Evolutionary conservation across 2,888 invertebrate species (phyloP), one percentile per base, ranked within the genome.

Genomic region (Mythimna pallens): DNA sequence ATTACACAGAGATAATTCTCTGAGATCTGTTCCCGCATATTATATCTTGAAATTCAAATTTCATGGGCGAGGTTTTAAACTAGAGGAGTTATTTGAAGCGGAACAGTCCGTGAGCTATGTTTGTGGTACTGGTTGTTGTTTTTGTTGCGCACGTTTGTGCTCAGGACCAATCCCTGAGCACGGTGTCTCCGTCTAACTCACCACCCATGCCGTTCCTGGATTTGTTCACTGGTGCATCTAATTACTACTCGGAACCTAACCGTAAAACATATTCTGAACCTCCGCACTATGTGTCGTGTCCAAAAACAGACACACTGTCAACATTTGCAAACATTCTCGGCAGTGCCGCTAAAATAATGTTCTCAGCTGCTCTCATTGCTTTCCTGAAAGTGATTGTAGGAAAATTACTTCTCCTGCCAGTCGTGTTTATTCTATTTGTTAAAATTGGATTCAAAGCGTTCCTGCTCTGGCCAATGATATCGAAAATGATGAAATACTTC

Each of bases 51-150:
- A 94, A 94, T 94, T 90, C 57, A 71, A 92, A 96, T 96, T 95
- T 94, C 93, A 93, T 89, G 94, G 94, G 87, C 90, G 92, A 94
- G 93, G 92, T 94, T 93, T 94, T 95, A 96, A 94, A 94, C 89
- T 88, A 86, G 90, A 88, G 81, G 87, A 86, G 84, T 71, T 82
- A 82, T 89, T 88, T 90, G 90, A 92, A 90, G 92, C 93, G 92
- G 92, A 94, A 93, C 96, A 96, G 95, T 96, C 87, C 82, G 90
- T 91, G 88, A 91, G 91, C 91, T 90, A 96, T 96, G 96, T 90
- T 95, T 85, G 90, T 90, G 82, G 84, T 89, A 81, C 70, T 93
- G 83, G 92, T 91, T 84, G 91, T 94, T 88, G 81, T 94, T 90
- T 89, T 93, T 82, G 90, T 92, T 87, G 90, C 86, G 77, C 78